Base-by-base conservation (phyloP, 1,140 invertebrate species). In the Harlomillsia oculata region DNA sequence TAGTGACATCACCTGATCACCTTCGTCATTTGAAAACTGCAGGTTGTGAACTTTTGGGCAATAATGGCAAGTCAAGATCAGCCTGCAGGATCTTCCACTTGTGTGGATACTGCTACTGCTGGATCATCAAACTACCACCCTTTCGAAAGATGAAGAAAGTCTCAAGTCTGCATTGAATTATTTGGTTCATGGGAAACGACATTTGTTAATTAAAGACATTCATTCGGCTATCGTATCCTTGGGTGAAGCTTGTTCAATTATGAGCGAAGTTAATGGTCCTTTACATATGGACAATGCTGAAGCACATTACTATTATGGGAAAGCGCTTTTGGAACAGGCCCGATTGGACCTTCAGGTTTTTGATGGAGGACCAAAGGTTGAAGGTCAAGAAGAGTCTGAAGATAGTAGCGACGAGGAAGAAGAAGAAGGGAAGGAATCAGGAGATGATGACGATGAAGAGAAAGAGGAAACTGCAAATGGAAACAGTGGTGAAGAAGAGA, bases 121-220 rank as follows among this genome's bases (percentile, higher is more conserved):
- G n/a, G n/a, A n/a, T n/a, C n/a, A n/a, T n/a, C n/a, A n/a, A 41
- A 16, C 13, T 20, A 2, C 23, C 1, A 14, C 39, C 9, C 29
- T 30, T 4, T 28, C 14, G 0, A 41, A 52, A 9, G 20, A 45
- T 14, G 87, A 89, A 21, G 63, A 66, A 23, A 26, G 21, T 18
- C 34, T 57, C 5, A 56, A 64, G 58, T 66, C 70, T 56, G 78
- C 77, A 4, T 48, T 73, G 5, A 74, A 75, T 37, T 66, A 75
- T 53, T 65, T 89, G 26, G 78, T 80, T 14, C 77, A 82, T 54
- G 87, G 87, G 1, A 82, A 85, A 60, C 75, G 87, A 6, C 82
- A 89, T 68, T 76, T 88, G 26, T 72, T 88, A 3, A 82, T 89
- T n/a, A 78, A 81, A 56, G 87, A 93, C 71, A 86, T 84, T 65